Conservation (phyloP, 2,113 vertebrate genomes). For the Parus major region DNA sequence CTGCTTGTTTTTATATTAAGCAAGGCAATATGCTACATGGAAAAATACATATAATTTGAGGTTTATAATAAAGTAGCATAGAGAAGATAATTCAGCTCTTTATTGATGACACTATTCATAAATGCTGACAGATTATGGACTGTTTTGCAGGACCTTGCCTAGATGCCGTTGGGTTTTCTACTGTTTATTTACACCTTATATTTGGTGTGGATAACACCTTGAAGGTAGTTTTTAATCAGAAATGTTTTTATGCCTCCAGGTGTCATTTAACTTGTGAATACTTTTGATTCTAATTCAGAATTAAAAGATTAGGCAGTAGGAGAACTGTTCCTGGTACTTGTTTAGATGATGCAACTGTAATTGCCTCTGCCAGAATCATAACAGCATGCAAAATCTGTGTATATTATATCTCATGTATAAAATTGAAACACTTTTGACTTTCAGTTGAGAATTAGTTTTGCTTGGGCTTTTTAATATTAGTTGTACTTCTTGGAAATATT, state of each 20-base stretch:
- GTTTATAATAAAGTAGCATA: background rate
- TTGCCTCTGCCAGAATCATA: background rate
- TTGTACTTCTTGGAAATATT: background rate
- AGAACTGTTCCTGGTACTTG: background rate
- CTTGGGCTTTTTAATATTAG: background rate
- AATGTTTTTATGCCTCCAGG: background rate
- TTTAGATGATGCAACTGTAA: background rate
- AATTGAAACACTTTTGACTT: background rate
- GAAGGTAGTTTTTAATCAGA: background rate
- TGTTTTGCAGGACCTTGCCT: background rate
- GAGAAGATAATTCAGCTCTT: background rate
- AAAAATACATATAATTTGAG: background rate
- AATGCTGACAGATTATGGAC: background rate
- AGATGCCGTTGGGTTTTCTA: background rate
- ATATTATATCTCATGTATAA: background rate
- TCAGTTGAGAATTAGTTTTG: background rate
- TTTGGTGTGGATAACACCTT: background rate
- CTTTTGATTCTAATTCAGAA: background rate
- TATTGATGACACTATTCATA: background rate
- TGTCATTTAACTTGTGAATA: background rate
- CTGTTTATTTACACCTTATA: background rate
- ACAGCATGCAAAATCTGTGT: background rate
- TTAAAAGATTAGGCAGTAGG: background rate
- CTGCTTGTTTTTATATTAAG: background rate
- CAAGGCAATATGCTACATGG: background rate